phyloP scores from a whole-genome alignment of 1,140 invertebrate species.

The Dinoponera quadriceps region DNA sequence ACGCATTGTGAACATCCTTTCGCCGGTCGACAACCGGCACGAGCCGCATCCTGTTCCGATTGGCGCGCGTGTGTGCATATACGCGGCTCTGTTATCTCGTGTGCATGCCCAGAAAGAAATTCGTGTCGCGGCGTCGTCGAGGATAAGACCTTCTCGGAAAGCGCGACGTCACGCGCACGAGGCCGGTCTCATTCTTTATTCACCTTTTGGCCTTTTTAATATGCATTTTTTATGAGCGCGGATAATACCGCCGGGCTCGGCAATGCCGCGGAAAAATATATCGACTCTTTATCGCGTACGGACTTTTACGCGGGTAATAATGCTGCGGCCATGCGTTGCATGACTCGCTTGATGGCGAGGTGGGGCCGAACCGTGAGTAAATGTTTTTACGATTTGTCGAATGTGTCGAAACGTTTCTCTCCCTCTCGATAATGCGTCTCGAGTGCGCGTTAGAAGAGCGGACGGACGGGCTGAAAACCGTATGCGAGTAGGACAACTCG shows the following conservation, averaged over 20 bases:
- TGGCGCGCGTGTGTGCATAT: conserved; percentile 2
- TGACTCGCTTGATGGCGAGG: conserved; percentile 21
- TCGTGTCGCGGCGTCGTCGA: conserved; percentile 12
- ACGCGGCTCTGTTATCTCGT: not conserved
- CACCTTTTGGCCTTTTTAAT: conserved; percentile 22
- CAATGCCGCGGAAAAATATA: conserved; percentile 14
- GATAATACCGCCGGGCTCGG: not conserved
- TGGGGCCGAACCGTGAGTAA: not conserved
- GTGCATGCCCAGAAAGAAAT: conserved; percentile 26
- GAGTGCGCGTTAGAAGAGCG: too few relatives aligned
- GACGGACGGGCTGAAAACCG: too few relatives aligned
- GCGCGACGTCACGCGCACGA: not conserved
- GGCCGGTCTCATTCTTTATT: conserved; percentile 26
- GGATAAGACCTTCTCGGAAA: conserved; percentile 54
- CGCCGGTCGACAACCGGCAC: conserved; percentile 25
- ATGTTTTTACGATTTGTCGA: conserved; percentile 37
- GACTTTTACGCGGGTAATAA: conserved; percentile 44
- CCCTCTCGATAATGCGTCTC: too few relatives aligned
- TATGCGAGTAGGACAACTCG: too few relatives aligned
- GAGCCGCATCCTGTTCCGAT: conserved; percentile 47
- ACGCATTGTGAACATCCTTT: conserved; percentile 41
- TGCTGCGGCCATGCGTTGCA: not conserved
- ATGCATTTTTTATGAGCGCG: conserved; percentile 34
- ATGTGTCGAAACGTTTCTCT: not conserved
- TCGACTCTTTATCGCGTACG: conserved; percentile 31